phyloP scores from a whole-genome alignment of 1,140 invertebrate species.

The Tetragnatha versicolor region DNA sequence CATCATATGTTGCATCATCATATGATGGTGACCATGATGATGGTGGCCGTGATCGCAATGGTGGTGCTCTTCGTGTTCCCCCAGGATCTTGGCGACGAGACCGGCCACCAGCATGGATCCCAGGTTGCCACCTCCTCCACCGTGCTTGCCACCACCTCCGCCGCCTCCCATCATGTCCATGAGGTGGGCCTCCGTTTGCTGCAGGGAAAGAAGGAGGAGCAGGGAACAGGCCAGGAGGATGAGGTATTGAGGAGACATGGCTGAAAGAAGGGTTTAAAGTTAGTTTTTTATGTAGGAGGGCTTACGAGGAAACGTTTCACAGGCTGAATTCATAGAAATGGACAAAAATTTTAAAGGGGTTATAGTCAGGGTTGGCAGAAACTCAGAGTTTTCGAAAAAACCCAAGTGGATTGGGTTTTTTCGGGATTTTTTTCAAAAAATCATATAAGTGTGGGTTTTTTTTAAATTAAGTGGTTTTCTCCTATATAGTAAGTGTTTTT shows the following conservation, averaged over 20 bases:
- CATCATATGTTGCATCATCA: slow-evolving; percentile 36
- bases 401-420: too few species aligned
- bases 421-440: too few species aligned
- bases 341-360: too few species aligned
- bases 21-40: slow-evolving; percentile 13
- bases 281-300: background rate
- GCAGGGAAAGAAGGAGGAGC: background rate
- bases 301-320: too few species aligned
- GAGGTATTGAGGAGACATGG: background rate
- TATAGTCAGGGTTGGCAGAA: too few species aligned
- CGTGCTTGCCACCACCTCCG: background rate
- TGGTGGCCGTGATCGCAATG: background rate
- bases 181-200: background rate
- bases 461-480: too few species aligned
- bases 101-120: slow-evolving; percentile 30
- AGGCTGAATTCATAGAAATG: too few species aligned
- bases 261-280: background rate
- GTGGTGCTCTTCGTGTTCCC: slow-evolving; percentile 10
- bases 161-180: background rate
- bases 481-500: too few species aligned
- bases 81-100: slow-evolving; percentile 19
- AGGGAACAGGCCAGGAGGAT: background rate
- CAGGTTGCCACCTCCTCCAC: background rate
- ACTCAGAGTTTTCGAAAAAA: too few species aligned
- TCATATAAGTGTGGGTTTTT: too few species aligned